phyloP scores from a whole-genome alignment of 2,113 vertebrate genomes.

The Aptenodytes patagonicus region DNA sequence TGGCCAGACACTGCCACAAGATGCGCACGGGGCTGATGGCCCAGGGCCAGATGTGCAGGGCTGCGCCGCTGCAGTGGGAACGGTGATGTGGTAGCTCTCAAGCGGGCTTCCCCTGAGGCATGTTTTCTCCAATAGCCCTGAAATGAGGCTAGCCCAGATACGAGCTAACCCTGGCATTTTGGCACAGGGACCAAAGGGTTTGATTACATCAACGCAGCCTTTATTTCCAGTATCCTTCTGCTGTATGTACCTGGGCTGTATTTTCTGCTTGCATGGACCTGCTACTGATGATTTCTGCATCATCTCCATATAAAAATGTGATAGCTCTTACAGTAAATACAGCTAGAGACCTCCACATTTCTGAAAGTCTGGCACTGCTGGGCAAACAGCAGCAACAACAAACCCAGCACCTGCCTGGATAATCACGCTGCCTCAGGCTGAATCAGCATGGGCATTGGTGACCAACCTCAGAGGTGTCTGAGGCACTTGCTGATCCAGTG shows the following conservation, averaged over 20 bases:
- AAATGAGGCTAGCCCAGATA: neutral
- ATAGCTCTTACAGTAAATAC: too few relatives aligned
- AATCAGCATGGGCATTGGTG: accelerated
- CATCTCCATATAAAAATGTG: neutral
- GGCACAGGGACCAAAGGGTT: neutral
- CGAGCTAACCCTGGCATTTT: neutral
- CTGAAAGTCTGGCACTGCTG: neutral
- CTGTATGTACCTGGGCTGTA: neutral
- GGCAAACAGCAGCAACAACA: neutral
- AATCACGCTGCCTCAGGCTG: accelerated
- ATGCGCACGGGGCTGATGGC: neutral
- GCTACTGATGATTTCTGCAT: neutral
- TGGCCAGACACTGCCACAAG: too few relatives aligned
- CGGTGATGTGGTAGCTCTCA: neutral
- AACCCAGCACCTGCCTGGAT: neutral
- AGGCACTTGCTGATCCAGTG: accelerated
- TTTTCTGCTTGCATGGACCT: neutral
- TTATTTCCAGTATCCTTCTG: too few relatives aligned
- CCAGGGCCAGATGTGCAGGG: neutral
- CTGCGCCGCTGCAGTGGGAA: accelerated
- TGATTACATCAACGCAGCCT: too few relatives aligned
- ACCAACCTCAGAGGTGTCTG: too few relatives aligned
- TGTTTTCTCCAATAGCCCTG: neutral
- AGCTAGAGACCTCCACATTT: accelerated
- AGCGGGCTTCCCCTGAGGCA: neutral